Base-by-base conservation (phyloP, 2,797 vertebrate species). In the Huso huso region DNA sequence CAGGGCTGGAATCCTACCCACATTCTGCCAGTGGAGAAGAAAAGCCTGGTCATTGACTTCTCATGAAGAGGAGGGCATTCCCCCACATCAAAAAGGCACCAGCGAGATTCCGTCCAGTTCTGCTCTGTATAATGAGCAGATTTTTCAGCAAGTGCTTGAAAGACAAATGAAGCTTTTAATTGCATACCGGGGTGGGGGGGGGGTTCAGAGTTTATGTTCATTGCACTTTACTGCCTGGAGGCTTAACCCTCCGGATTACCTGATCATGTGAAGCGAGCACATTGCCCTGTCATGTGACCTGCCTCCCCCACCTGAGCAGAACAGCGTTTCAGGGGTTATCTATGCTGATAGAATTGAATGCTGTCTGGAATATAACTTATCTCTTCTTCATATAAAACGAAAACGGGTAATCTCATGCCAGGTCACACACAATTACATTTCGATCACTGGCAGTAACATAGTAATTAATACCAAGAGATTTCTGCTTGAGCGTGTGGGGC, bases 81-180 rank as follows among this genome's bases (percentile, higher is more conserved):
- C 71, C 70, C 64, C 73, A 75, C 79, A 77, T 82, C 78, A 76
- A 75, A 80, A 76, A 77, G 74, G 72, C 77, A 72, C 68, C 74
- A 67, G 69, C 0, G 74, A 66, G 69, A 74, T 18, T 18, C 68
- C 75, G 55, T 15, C 57, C 60, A 68, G 74, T 61, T 18, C 15
- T 18, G 15, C 15, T 77, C 82, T 77, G 73, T 65, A 70, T 78
- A 86, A 85, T 75, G 76, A 75, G 76, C 74, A 84, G 76, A 83
- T 82, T 82, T 37, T 81, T 76, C 50, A 0, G 67, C 0, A 0
- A 76, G 71, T 58, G 62, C 62, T 72, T 70, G 8, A 68, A 84
- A 87, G 82, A 86, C 70, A 83, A 85, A 86, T 85, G 79, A 74
- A 67, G 74, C 80, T 86, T 86, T 87, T 82, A 89, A 84, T 82